Conservation (phyloP, 2,797 vertebrate species). For the Adrianichthys oophorus region DNA sequence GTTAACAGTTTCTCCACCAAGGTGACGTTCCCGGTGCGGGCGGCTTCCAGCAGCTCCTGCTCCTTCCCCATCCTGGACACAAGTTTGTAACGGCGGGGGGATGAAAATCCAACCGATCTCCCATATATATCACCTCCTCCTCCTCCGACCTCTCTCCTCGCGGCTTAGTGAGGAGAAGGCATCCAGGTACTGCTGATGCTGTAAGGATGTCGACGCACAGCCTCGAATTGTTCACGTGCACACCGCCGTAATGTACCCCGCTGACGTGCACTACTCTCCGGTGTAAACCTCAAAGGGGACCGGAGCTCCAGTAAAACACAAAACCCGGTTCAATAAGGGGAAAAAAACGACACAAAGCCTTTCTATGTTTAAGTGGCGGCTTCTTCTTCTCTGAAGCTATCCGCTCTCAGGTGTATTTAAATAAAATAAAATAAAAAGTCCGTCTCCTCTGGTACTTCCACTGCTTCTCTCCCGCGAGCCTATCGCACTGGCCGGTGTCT, state of each 20-base stretch:
- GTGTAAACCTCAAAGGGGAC: slow-evolving; percentile 29
- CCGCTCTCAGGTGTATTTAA: background rate
- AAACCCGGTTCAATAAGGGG: background rate
- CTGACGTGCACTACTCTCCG: slow-evolving; percentile 26
- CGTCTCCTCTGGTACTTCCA: slow-evolving; percentile 10
- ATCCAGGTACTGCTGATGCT: slow-evolving; percentile 56
- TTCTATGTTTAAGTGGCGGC: background rate
- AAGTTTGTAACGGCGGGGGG: slow-evolving; percentile 66
- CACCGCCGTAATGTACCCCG: slow-evolving; percentile 21
- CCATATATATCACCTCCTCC: slow-evolving; percentile 40
- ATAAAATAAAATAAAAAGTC: slow-evolving; percentile 19
- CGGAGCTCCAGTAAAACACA: slow-evolving; percentile 27
- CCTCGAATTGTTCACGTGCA: slow-evolving; percentile 38
- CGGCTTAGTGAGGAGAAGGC: slow-evolving; percentile 29
- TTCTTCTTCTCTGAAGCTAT: slow-evolving; percentile 5
- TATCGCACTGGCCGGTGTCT: slow-evolving; percentile 49
- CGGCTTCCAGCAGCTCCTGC: slow-evolving; percentile 95
- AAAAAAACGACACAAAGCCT: slow-evolving; percentile 28
- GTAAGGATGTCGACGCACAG: slow-evolving; percentile 36
- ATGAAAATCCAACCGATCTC: slow-evolving; percentile 61
- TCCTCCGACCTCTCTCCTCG: slow-evolving; percentile 23
- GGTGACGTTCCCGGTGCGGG: slow-evolving; percentile 94
- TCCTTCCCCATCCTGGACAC: slow-evolving; percentile 91
- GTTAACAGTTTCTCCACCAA: slow-evolving; percentile 96
- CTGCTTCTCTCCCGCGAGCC: slow-evolving; percentile 29